These are phyloP conservation scores for Ormyrus labotus DNA, from an alignment of 2,888 invertebrate species.

Conservation along the genomic window DNA sequence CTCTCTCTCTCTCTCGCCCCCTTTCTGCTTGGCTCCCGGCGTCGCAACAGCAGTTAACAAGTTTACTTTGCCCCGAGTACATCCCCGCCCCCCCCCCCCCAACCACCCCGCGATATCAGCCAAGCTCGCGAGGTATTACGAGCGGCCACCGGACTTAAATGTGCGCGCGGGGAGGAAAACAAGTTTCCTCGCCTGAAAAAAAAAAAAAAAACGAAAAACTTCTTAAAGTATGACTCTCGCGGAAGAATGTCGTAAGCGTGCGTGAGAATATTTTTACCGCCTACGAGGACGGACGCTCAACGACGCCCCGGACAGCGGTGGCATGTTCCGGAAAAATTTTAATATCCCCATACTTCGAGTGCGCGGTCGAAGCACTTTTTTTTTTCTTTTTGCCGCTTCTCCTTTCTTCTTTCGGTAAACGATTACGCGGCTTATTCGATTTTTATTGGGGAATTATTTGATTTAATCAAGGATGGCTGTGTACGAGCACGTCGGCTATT, in stretches of 20 bases:
- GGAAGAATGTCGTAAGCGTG: conserved; percentile 4
- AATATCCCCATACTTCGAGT: background rate
- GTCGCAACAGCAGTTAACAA: conserved; percentile 46
- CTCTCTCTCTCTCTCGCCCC: background rate
- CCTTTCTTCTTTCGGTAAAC: too few species aligned
- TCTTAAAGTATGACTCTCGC: background rate
- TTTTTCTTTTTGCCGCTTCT: too few species aligned
- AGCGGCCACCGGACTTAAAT: conserved; percentile 1
- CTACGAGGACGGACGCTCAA: background rate
- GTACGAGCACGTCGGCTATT: too few species aligned
- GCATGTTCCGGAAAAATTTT: conserved; percentile 13
- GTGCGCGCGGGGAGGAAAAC: conserved; percentile 26
- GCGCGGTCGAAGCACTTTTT: too few species aligned
- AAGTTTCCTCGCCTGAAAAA: conserved; percentile 11
- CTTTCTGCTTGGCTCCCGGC: conserved; percentile 28
- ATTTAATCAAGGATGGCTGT: too few species aligned
- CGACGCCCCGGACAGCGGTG: background rate
- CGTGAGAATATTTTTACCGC: conserved; percentile 11
- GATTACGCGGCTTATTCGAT: too few species aligned
- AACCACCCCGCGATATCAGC: background rate
- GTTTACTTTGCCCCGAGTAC: conserved; percentile 50
- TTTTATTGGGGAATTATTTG: too few species aligned
- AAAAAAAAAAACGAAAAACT: too few species aligned
- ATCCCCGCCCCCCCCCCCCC: background rate
- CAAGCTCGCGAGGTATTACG: conserved; percentile 21